A percentile compares a stretch with the other conserved stretches of the same genome.
Conservation (phyloP, 2,797 vertebrate genomes). For the Chiloscyllium punctatum region DNA sequence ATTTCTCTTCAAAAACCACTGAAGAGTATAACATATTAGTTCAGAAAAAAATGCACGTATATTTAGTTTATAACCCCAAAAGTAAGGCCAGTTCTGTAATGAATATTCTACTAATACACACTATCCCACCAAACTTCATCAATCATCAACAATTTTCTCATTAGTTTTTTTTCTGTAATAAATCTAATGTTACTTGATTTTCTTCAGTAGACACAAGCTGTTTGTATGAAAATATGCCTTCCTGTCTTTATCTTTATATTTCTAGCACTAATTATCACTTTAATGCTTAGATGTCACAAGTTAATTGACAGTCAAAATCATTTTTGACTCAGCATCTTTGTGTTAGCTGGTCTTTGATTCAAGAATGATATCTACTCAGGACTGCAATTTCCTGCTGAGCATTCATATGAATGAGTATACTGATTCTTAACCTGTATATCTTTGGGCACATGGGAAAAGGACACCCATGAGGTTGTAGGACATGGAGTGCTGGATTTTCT, state of each 20-base stretch:
- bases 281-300: not conserved
- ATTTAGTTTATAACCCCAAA: too few species aligned
- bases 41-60: not conserved
- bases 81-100: not conserved
- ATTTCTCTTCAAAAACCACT: not conserved
- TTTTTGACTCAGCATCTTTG: not conserved
- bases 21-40: not conserved
- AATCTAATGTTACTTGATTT: not conserved
- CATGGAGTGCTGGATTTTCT: not conserved
- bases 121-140: not conserved
- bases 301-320: not conserved
- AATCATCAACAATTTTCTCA: not conserved
- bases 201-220: not conserved
- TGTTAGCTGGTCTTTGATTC: not conserved
- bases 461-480: not conserved
- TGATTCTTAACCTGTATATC: not conserved
- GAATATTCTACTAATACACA: not conserved
- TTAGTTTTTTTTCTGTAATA: not conserved
- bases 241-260: not conserved
- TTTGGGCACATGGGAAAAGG: not conserved
- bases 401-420: not conserved
- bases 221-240: not conserved
- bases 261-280: not conserved
- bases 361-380: not conserved
- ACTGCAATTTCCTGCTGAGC: not conserved